These are phyloP conservation scores for Rhabdornis inornatus DNA, from an alignment of 2,113 vertebrate species.

Conservation along the genomic window DNA sequence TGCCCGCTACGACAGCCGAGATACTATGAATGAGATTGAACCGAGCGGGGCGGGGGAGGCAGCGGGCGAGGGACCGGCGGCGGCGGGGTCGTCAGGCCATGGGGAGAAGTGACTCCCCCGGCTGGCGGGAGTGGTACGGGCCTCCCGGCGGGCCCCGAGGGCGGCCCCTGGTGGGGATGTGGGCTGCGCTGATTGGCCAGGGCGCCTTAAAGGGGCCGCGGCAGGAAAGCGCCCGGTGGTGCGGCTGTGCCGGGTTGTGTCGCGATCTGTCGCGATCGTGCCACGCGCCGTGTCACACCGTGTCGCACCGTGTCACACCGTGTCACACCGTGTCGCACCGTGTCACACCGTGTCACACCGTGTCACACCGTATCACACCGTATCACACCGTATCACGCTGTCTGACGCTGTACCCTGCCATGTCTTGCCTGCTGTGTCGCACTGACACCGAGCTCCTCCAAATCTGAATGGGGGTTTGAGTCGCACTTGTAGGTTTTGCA, in stretches of 20 bases:
- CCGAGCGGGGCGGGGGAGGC: rapidly evolving
- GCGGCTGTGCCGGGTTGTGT: rapidly evolving
- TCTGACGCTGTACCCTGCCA: rapidly evolving
- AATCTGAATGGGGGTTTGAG: rapidly evolving
- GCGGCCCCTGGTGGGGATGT: slow-evolving; percentile 26
- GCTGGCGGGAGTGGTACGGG: background rate
- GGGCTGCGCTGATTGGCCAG: slow-evolving; percentile 41
- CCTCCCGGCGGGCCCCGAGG: background rate
- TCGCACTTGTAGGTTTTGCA: rapidly evolving
- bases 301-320: too few species aligned
- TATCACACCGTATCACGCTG: background rate
- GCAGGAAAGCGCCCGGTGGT: rapidly evolving
- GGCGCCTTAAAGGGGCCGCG: background rate
- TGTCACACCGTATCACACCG: too few species aligned
- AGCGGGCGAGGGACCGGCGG: rapidly evolving
- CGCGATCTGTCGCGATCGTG: rapidly evolving
- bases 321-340: too few species aligned
- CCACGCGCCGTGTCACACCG: too few species aligned
- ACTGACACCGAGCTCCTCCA: background rate
- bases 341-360: too few species aligned
- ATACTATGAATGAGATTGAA: rapidly evolving
- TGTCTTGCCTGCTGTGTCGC: background rate
- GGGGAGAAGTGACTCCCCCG: rapidly evolving
- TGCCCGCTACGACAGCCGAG: rapidly evolving
- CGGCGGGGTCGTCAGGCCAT: rapidly evolving